These are phyloP conservation scores for Zygogramma bicolorata DNA, from an alignment of 2,888 invertebrate genomes.

Conservation along the genomic window DNA sequence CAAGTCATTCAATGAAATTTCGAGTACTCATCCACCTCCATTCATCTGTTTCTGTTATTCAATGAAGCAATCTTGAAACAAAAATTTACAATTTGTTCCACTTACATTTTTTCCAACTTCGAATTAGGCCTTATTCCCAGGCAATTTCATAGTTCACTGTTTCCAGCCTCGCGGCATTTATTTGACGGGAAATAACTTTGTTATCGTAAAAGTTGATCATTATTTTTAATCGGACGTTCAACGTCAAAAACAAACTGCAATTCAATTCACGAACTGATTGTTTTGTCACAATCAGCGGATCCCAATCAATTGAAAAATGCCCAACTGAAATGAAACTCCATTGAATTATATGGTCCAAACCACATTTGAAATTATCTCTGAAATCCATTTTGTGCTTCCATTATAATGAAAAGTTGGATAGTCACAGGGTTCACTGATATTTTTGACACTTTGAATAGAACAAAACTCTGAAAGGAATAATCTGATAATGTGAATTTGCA, in stretches of 20 bases:
- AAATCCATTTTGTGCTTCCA: not conserved
- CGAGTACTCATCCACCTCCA: too few relatives aligned
- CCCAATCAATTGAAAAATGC: constrained; percentile 1
- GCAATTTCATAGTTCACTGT: not conserved
- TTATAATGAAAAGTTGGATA: not conserved
- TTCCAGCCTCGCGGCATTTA: not conserved
- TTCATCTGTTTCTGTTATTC: too few relatives aligned
- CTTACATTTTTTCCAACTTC: not conserved
- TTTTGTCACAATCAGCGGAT: constrained; percentile 1
- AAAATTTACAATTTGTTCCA: too few relatives aligned
- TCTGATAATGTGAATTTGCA: too few relatives aligned
- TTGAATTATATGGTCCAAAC: not conserved
- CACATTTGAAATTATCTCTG: not conserved
- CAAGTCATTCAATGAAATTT: too few relatives aligned
- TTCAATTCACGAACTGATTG: constrained; percentile 1
- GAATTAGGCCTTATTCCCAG: not conserved
- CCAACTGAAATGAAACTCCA: not conserved
- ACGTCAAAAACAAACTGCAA: constrained; percentile 6
- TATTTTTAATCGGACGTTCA: not conserved
- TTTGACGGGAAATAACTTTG: not conserved
- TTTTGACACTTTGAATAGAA: too few relatives aligned
- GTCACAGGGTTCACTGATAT: not conserved
- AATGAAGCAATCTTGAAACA: too few relatives aligned
- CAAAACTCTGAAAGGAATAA: too few relatives aligned
- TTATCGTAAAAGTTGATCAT: not conserved